Conservation (phyloP, 2,113 vertebrate genomes). For the Telmatochromis brichardi region DNA sequence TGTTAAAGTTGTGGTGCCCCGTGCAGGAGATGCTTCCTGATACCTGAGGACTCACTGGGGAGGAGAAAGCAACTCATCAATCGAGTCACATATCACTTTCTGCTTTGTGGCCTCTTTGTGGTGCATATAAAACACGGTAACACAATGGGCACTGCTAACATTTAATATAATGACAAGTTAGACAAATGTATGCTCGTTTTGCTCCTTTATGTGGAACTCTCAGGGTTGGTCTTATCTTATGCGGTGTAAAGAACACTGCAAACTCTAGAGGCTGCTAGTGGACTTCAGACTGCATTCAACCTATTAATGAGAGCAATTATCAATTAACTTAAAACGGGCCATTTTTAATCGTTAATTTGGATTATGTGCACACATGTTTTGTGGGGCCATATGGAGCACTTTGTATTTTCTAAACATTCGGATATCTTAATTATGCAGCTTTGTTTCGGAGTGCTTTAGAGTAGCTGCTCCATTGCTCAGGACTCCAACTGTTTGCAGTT, state of each 20-base stretch:
- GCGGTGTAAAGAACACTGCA: not conserved
- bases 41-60: constrained; percentile 26
- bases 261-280: not conserved
- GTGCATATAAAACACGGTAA: not conserved
- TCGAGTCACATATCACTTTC: not conserved
- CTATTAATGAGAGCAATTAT: not conserved
- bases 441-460: not conserved
- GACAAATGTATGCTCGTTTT: not conserved
- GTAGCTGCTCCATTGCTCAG: not conserved
- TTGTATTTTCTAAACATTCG: not conserved
- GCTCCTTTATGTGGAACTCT: not conserved
- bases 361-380: not conserved
- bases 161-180: not conserved
- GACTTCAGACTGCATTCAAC: not conserved
- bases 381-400: not conserved
- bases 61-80: constrained; percentile 11
- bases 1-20: not conserved
- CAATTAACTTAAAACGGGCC: not conserved
- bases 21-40: constrained; percentile 8
- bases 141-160: not conserved
- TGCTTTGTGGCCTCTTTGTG: not conserved
- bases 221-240: not conserved
- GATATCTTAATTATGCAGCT: not conserved
- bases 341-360: not conserved
- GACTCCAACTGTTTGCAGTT: constrained; percentile 9